These are phyloP conservation scores for Tenebrio molitor DNA, from an alignment of 1,140 invertebrate genomes.

Conservation along the genomic window DNA sequence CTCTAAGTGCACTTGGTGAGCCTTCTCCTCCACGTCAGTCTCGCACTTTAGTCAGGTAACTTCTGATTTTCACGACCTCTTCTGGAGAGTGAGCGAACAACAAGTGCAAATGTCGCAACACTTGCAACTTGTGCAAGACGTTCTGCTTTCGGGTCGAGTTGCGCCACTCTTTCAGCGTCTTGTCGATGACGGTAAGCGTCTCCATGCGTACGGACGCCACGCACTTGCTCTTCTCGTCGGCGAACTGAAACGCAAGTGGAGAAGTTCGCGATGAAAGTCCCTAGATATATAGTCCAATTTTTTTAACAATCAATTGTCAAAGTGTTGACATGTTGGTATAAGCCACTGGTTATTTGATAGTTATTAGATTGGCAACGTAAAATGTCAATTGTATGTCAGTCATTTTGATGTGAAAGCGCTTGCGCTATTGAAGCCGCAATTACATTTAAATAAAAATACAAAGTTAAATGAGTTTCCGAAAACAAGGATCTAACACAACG, in stretches of 20 bases:
- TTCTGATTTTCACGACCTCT: slow-evolving; percentile 36
- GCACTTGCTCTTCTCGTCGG: slow-evolving; percentile 54
- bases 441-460: too few relatives aligned
- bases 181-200: slow-evolving; percentile 55
- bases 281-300: too few relatives aligned
- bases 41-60: slow-evolving; percentile 53
- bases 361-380: too few relatives aligned
- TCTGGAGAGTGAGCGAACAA: slow-evolving; percentile 58
- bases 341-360: too few relatives aligned
- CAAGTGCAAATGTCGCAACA: slow-evolving; percentile 57
- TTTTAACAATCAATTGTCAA: too few relatives aligned
- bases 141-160: slow-evolving; percentile 53
- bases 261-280: too few relatives aligned
- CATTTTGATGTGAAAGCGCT: too few relatives aligned
- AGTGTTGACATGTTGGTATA: too few relatives aligned
- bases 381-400: too few relatives aligned
- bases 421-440: too few relatives aligned
- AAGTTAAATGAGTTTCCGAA: too few relatives aligned
- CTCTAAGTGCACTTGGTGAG: slow-evolving; percentile 24
- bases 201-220: slow-evolving; percentile 55
- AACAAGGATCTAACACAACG: too few relatives aligned
- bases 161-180: slow-evolving; percentile 57
- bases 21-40: neutral
- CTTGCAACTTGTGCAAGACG: slow-evolving; percentile 55
- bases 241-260: slow-evolving; percentile 51